Conservation (phyloP, 2,113 vertebrate genomes). For the Odobenus rosmarus region DNA sequence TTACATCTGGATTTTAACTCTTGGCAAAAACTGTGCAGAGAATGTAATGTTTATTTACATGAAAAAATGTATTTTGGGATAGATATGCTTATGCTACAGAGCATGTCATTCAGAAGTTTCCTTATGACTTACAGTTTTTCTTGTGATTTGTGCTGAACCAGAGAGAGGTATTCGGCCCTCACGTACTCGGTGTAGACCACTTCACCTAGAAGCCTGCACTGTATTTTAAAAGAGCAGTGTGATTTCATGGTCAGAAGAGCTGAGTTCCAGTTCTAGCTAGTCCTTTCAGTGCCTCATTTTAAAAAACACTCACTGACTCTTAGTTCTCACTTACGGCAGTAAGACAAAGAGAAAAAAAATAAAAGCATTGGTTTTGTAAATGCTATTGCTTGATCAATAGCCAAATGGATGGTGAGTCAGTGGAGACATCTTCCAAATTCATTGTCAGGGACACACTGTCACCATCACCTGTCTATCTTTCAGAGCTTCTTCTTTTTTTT, state of each 20-base stretch:
- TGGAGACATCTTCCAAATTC: neutral
- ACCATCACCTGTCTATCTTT: neutral
- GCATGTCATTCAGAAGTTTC: neutral
- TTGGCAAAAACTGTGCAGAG: neutral
- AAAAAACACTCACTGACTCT: neutral
- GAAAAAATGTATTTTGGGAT: neutral
- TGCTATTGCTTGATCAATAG: neutral
- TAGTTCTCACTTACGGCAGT: neutral
- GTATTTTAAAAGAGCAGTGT: neutral
- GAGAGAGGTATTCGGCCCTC: neutral
- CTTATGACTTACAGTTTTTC: neutral
- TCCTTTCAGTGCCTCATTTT: neutral
- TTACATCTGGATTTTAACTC: constrained; percentile 51
- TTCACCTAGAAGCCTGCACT: neutral
- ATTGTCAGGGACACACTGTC: neutral
- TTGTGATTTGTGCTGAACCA: neutral
- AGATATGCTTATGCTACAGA: neutral
- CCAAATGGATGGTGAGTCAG: neutral
- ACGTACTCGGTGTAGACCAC: accelerated
- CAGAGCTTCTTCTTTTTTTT: neutral
- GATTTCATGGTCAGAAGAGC: neutral
- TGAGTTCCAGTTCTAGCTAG: neutral
- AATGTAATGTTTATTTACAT: neutral
- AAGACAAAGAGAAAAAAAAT: neutral
- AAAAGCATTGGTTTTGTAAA: neutral